phyloP scores from a whole-genome alignment of 2,888 invertebrate genomes.

The Lepidocyrtoides sp. region DNA sequence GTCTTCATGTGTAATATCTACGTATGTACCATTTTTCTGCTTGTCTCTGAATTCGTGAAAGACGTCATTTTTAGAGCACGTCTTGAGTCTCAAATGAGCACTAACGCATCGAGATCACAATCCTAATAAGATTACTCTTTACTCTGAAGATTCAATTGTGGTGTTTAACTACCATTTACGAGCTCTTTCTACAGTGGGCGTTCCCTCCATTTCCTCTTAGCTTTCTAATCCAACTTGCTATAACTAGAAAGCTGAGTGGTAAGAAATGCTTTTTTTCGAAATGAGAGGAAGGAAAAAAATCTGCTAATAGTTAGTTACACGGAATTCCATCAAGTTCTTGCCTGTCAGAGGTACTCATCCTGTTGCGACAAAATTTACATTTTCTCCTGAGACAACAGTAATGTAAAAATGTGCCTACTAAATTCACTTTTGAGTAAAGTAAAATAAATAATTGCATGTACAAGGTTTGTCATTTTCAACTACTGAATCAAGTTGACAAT shows the following conservation, averaged over 20 bases:
- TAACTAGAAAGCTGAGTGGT: neutral
- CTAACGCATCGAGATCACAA: constrained; percentile 52
- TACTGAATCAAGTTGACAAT: constrained; percentile 40
- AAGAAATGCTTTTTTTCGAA: neutral
- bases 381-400: neutral
- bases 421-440: constrained; percentile 18
- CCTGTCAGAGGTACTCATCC: constrained; percentile 17
- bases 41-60: constrained; percentile 20
- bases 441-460: constrained; percentile 39
- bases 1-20: neutral
- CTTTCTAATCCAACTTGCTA: constrained; percentile 31
- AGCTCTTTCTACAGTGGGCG: neutral
- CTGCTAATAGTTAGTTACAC: neutral
- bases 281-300: neutral
- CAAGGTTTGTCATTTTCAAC: neutral
- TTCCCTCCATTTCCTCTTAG: constrained; percentile 10
- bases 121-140: constrained; percentile 55
- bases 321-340: neutral
- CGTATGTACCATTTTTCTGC: too few relatives aligned
- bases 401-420: neutral
- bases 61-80: neutral
- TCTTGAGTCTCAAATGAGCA: constrained; percentile 2
- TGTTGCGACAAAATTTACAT: constrained; percentile 23
- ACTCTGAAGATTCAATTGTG: constrained; percentile 50
- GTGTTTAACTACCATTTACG: constrained; percentile 57